Evolutionary conservation across 2,888 invertebrate genomes (phyloP), one percentile per base, ranked within the genome.

Genomic region (Sylvicola fuscatus): DNA sequence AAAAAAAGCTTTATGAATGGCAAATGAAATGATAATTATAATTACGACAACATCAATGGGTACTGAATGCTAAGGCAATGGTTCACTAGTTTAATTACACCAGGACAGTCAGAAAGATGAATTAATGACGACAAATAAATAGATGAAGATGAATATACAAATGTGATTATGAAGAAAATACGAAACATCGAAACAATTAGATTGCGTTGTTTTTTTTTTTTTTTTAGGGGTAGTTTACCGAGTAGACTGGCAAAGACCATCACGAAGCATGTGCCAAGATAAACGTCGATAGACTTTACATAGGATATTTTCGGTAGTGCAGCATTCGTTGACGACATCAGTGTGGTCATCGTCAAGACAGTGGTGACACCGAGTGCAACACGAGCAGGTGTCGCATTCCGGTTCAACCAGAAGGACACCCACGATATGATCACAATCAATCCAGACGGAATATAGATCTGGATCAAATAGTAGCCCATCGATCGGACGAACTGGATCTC

Each of bases 391-490:
- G 89, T 90, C 47, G 89, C 89, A 61, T 89, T 87, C 55, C 89
- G 75, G 65, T 90, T 89, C 60, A 90, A 70, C 90, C 89, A 90
- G 68, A 90, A 90, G 56, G 84, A 86, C 60, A 90, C 89, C 90
- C 90, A 90, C 53, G 87, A 89, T 68, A 90, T 90, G 64, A 90
- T 87, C 60, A 90, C 90, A 65, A 90, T 90, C 62, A 92, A 73
- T 61, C 87, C 84, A 63, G 90, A 90, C 56, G 92, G 92, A 67
- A 92, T 89, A 70, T 92, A 92, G 65, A 92, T 92, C 70, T 92
- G 92, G 66, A 93, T 93, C 56, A 92, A 72, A 70, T 93, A 93
- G 72, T 93, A 93, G 56, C 93, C 93, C 87, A 93, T 90, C 56
- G 90, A 90, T 49, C 93, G 78, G 50, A 89, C 89, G 66, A 93